Conservation (phyloP, 2,888 invertebrate species). For the Amphimallon solstitiale region DNA sequence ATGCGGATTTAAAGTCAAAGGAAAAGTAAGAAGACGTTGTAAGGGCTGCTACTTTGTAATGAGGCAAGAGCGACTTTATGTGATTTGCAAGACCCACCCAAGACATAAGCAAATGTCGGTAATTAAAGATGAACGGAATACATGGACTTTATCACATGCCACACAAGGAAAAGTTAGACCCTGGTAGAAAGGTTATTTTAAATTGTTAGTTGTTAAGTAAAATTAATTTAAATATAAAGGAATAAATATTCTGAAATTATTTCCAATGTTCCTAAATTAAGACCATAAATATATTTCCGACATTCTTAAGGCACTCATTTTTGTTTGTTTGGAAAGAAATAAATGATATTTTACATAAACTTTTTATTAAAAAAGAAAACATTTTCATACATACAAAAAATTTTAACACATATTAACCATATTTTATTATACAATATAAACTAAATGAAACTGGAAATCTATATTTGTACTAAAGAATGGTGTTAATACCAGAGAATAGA, state of each 20-base stretch:
- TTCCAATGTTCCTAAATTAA: too few relatives aligned
- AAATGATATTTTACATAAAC: background rate
- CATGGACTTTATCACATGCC: conserved; percentile 81
- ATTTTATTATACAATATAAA: conserved; percentile 21
- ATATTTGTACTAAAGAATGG: conserved; percentile 31
- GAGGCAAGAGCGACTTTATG: conserved; percentile 74
- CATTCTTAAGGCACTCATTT: background rate
- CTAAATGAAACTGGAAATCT: conserved; percentile 27
- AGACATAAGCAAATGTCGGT: conserved; percentile 86
- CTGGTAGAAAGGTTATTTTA: conserved; percentile 59
- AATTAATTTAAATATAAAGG: background rate
- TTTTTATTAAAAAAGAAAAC: conserved; percentile 15
- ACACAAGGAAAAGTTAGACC: conserved; percentile 70
- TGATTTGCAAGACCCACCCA: conserved; percentile 79
- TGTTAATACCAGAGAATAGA: conserved; percentile 25
- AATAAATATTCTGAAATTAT: background rate
- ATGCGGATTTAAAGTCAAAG: conserved; percentile 79
- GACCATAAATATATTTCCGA: background rate
- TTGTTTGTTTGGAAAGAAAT: background rate
- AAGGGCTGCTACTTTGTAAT: conserved; percentile 81
- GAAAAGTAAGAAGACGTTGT: conserved; percentile 75
- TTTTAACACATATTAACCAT: conserved; percentile 28
- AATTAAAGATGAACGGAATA: conserved; percentile 74
- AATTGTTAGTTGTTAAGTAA: conserved; percentile 14
- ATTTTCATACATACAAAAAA: conserved; percentile 26